phyloP scores from a whole-genome alignment of 2,888 invertebrate species.

The Drosophila vallismaia region DNA sequence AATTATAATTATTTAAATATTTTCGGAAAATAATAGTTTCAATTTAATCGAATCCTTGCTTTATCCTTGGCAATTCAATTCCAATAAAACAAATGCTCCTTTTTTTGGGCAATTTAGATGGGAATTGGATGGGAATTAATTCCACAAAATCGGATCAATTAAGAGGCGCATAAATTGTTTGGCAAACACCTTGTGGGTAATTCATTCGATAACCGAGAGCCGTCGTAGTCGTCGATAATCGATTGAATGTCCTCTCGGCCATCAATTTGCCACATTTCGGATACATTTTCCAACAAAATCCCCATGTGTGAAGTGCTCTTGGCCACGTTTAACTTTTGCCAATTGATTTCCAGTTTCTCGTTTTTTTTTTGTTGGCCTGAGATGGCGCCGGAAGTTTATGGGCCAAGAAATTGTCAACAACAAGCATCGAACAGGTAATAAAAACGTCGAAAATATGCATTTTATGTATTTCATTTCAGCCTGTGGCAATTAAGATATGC shows the following conservation, averaged over 20 bases:
- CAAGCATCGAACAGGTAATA: constrained; percentile 33
- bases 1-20: too few species aligned
- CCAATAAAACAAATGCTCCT: constrained; percentile 3
- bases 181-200: constrained; percentile 19
- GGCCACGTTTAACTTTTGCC: constrained; percentile 43
- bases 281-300: neutral
- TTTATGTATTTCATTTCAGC: constrained; percentile 39
- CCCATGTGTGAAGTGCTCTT: constrained; percentile 27
- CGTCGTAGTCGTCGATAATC: constrained; percentile 10
- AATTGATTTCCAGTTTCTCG: constrained; percentile 31
- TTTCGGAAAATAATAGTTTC: too few species aligned
- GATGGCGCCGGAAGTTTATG: constrained; percentile 33
- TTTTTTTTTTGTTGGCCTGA: neutral
- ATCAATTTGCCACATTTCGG: constrained; percentile 27
- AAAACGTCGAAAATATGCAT: constrained; percentile 46
- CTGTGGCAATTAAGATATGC: constrained; percentile 60
- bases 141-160: constrained; percentile 32
- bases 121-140: constrained; percentile 1
- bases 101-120: neutral
- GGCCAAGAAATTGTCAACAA: constrained; percentile 44
- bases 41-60: too few species aligned
- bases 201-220: constrained; percentile 18
- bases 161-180: constrained; percentile 23
- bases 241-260: constrained; percentile 16
- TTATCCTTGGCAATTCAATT: neutral